Conservation (phyloP, 23 tunicate species). For the Ascidia mentula region DNA sequence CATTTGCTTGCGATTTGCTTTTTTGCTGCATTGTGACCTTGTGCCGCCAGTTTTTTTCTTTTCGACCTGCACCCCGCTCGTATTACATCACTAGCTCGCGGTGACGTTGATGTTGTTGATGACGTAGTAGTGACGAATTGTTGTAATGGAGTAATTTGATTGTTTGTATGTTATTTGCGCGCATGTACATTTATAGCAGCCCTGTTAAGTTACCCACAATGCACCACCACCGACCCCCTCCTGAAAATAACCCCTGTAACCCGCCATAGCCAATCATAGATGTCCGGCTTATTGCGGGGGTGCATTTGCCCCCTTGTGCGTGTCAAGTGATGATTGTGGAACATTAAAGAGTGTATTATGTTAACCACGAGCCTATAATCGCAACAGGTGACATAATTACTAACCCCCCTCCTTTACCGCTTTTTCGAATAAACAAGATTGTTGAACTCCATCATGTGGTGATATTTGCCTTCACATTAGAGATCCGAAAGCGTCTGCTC, state of each 20-base stretch:
- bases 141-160: constrained; percentile 3
- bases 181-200: constrained; percentile 1
- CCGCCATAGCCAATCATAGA: constrained; percentile 10
- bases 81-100: not conserved
- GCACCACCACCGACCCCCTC: not conserved
- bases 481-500: too few relatives aligned
- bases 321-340: constrained; percentile 10
- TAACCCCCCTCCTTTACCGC: not conserved
- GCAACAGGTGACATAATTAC: constrained; percentile 4
- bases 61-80: too few relatives aligned
- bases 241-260: not conserved
- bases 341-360: constrained; percentile 3
- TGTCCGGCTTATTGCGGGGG: not conserved
- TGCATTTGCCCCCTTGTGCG: not conserved
- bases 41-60: too few relatives aligned
- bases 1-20: not conserved
- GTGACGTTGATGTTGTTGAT: not conserved
- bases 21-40: constrained; percentile 5
- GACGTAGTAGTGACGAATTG: constrained; percentile 10
- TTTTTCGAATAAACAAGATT: constrained; percentile 7
- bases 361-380: constrained; percentile 5
- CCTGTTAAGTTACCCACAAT: not conserved
- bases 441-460: constrained; percentile 2
- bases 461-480: too few relatives aligned
- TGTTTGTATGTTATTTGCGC: not conserved